Conservation (phyloP, 2,797 vertebrate species). For the Australoheros facetus region DNA sequence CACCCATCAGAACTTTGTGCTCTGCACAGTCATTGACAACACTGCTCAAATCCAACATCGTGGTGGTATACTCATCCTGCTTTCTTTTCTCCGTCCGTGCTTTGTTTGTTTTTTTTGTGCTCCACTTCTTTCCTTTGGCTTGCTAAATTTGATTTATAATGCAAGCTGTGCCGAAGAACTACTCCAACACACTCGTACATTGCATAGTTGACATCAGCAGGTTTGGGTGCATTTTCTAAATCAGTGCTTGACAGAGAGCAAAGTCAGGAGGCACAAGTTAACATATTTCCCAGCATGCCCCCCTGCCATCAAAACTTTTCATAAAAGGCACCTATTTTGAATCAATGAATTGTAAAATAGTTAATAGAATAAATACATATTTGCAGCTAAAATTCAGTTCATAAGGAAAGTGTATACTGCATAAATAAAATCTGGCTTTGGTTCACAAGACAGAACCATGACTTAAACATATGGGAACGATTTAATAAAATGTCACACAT, state of each 20-base stretch:
- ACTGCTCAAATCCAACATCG: background rate
- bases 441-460: background rate
- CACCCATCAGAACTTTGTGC: background rate
- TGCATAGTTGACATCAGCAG: background rate
- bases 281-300: constrained; percentile 1
- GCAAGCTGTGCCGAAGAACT: background rate
- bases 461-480: background rate
- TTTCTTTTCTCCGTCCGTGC: background rate
- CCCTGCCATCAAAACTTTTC: background rate
- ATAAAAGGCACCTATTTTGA: background rate
- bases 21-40: background rate
- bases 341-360: background rate
- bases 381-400: background rate
- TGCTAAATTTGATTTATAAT: background rate
- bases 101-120: background rate
- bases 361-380: background rate
- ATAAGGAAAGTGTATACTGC: background rate
- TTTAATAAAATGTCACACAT: background rate
- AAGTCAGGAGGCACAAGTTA: background rate
- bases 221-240: background rate
- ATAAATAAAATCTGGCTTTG: background rate
- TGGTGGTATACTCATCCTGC: background rate
- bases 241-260: background rate
- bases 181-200: background rate
- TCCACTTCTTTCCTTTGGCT: background rate